A percentile compares a stretch with the other conserved stretches of the same genome.
Conservation (phyloP, 2,888 invertebrate species). For the Hemithea aestivaria region DNA sequence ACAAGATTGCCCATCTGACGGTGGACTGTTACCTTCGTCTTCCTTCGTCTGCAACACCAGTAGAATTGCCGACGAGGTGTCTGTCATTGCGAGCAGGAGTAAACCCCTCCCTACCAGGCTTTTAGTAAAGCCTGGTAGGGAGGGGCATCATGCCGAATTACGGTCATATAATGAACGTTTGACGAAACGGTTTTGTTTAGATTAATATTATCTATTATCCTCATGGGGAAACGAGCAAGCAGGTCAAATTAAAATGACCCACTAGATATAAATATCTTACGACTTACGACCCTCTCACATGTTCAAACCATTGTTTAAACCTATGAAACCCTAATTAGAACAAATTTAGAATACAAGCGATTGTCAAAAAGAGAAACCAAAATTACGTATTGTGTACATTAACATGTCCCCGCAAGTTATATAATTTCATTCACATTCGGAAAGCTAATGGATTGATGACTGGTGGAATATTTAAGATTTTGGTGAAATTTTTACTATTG, state of each 20-base stretch:
- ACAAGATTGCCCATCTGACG: no score
- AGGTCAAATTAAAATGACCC: neutral
- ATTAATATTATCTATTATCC: no score
- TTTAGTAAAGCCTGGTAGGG: no score
- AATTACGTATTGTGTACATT: constrained; percentile 40
- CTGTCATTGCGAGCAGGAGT: no score
- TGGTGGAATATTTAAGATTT: constrained; percentile 36
- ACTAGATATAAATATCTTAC: constrained; percentile 2
- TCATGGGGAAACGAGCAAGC: no score
- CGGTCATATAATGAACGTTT: no score
- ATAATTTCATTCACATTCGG: constrained; percentile 35
- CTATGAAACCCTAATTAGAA: constrained; percentile 21
- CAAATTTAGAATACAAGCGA: constrained; percentile 20
- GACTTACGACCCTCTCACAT: constrained; percentile 6
- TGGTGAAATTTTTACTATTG: constrained; percentile 30
- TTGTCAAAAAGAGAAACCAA: constrained; percentile 40
- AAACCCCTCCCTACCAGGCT: no score
- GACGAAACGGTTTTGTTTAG: no score
- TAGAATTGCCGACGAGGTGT: no score
- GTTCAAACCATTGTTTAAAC: constrained; percentile 17
- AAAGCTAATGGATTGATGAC: constrained; percentile 48
- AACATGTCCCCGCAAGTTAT: constrained; percentile 36
- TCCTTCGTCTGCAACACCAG: no score
- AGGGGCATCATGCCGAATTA: no score
- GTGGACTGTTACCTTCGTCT: no score